Base-by-base conservation (phyloP, 2,113 vertebrate genomes). In the Neogobius melanostomus region DNA sequence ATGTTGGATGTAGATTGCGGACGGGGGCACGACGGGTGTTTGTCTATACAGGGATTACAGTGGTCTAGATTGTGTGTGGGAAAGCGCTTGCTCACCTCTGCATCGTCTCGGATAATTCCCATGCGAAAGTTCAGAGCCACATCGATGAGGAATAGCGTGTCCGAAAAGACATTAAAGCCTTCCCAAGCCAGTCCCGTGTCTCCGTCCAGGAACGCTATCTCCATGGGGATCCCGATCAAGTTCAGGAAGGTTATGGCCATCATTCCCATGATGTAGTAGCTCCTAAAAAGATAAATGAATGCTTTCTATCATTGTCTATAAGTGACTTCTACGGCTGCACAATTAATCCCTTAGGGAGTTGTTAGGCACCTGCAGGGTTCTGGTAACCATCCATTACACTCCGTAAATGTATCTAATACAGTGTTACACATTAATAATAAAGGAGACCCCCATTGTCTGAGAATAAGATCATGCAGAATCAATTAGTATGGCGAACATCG, bases 91-190 rank as follows among this genome's bases (percentile, higher is more conserved):
- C 83, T 91, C 87, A 93, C 92, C 91, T 93, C 90, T 46, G 84
- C 84, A 60, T 93, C 90, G 71, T 92, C 92, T 8, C 73, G 73
- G 61, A 92, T 90, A 81, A 93, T 90, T 64, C 92, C 91, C 86
- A 92, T 92, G 1, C 91, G 84, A 69, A 93, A 93, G 75, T 93
- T 93, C 71, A 93, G 79, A n/a, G 87, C 88, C 68, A 93, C 88
- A 1, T 93, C 92, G 5, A 93, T 85, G 12, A 92, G 83, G 76
- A 91, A 93, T 42, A 93, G 72, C 0, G 88, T 92, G 86, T 93
- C 92, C 1, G 92, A 93, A 51, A 91, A 90, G 62, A 93, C 89
- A 5, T 92, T 93, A 57, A 93, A 93, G 8, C 86, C 86, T 63
- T 91, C 90, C 89, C 89, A 92, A 0, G 77, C 88, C 54, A 87